Evolutionary conservation across 1,140 invertebrate species (phyloP).

Genomic region (Penaeus indicus): DNA sequence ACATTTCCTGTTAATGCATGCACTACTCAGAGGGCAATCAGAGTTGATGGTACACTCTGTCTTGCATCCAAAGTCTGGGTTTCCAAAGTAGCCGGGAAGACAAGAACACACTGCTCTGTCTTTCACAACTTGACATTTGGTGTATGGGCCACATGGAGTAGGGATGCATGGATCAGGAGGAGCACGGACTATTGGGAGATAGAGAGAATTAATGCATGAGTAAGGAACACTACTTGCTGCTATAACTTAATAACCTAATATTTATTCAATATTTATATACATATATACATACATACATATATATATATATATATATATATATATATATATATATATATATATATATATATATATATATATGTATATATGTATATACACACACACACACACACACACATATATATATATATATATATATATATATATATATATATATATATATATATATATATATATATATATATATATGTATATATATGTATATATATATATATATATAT

Average conservation of each 20-base stretch:
- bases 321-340: too few relatives aligned
- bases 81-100: constrained; percentile 68
- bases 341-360: neutral
- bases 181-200: constrained; percentile 31
- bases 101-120: constrained; percentile 74
- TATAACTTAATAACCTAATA: too few relatives aligned
- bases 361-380: too few relatives aligned
- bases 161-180: constrained; percentile 74
- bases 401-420: too few relatives aligned
- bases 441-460: neutral
- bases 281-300: neutral
- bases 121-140: constrained; percentile 78
- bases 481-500: neutral
- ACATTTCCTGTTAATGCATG: constrained; percentile 84
- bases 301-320: too few relatives aligned
- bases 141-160: constrained; percentile 81
- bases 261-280: too few relatives aligned
- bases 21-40: constrained; percentile 84
- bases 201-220: neutral
- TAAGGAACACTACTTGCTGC: too few relatives aligned
- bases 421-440: neutral
- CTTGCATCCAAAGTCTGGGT: constrained; percentile 72
- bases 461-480: too few relatives aligned
- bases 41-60: constrained; percentile 83
- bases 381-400: too few relatives aligned